These are phyloP conservation scores for Holocentrus rufus DNA, from an alignment of 2,797 vertebrate genomes.

Conservation along the genomic window DNA sequence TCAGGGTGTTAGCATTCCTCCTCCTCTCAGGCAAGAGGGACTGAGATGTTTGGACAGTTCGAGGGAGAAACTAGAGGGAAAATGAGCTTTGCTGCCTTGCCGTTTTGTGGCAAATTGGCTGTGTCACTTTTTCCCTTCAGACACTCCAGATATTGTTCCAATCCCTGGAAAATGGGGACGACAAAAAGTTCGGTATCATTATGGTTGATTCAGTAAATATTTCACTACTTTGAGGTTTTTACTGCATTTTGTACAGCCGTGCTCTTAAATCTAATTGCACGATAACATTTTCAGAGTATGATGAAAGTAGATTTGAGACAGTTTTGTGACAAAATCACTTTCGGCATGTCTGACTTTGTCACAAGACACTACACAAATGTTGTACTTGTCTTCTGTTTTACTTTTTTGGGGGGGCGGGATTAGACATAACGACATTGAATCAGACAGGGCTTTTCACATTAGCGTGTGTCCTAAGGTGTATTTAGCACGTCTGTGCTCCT, in stretches of 20 bases:
- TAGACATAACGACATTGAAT: neutral
- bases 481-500: constrained; percentile 3
- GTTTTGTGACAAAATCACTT: too few species aligned
- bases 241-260: neutral
- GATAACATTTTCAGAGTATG: too few species aligned
- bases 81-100: constrained; percentile 13
- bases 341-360: neutral
- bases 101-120: constrained; percentile 13
- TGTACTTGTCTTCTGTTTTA: neutral
- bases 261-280: constrained; percentile 6
- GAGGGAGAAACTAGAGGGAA: constrained; percentile 38
- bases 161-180: constrained; percentile 8
- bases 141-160: constrained; percentile 21
- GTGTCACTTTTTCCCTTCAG: constrained; percentile 26
- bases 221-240: constrained; percentile 1
- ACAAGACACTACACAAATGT: neutral
- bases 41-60: constrained; percentile 36
- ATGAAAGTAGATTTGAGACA: too few species aligned
- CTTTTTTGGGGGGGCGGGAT: neutral
- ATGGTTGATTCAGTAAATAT: constrained; percentile 8
- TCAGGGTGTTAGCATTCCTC: constrained; percentile 49
- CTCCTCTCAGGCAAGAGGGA: constrained; percentile 20
- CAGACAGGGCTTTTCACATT: neutral
- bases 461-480: neutral
- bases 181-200: constrained; percentile 17